phyloP scores from a whole-genome alignment of 2,797 vertebrate species.

The Chloroceryle inda region DNA sequence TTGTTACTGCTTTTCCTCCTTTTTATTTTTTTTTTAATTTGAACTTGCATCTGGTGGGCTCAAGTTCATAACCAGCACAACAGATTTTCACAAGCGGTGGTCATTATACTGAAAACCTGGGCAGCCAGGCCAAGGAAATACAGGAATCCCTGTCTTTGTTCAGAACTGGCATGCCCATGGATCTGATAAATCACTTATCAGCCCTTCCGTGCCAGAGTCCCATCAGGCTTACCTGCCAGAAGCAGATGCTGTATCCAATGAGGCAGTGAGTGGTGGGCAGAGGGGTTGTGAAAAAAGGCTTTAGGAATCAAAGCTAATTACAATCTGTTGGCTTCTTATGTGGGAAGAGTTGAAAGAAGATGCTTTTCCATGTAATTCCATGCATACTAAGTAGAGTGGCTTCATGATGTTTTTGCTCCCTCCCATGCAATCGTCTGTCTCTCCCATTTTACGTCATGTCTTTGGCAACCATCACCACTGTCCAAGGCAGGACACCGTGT shows the following conservation, averaged over 20 bases:
- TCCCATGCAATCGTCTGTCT: background rate
- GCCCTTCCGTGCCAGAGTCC: background rate
- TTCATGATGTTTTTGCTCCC: background rate
- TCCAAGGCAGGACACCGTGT: background rate
- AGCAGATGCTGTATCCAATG: background rate
- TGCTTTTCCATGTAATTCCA: background rate
- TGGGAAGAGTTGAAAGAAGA: background rate
- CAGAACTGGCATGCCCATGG: background rate
- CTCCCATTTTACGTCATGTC: background rate
- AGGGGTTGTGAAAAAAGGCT: background rate
- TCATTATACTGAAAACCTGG: background rate
- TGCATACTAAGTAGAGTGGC: fast-evolving
- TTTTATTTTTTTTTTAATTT: background rate
- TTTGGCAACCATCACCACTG: background rate
- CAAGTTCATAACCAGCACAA: background rate
- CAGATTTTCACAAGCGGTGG: background rate
- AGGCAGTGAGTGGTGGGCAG: background rate
- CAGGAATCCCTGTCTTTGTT: background rate
- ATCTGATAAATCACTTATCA: background rate
- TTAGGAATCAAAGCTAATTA: background rate
- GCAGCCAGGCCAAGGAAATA: background rate
- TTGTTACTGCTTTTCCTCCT: background rate
- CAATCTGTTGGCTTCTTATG: background rate
- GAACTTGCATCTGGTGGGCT: background rate
- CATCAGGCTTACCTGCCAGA: background rate